Base-by-base conservation (phyloP, 2,113 vertebrate genomes). In the Eclectus roratus region DNA sequence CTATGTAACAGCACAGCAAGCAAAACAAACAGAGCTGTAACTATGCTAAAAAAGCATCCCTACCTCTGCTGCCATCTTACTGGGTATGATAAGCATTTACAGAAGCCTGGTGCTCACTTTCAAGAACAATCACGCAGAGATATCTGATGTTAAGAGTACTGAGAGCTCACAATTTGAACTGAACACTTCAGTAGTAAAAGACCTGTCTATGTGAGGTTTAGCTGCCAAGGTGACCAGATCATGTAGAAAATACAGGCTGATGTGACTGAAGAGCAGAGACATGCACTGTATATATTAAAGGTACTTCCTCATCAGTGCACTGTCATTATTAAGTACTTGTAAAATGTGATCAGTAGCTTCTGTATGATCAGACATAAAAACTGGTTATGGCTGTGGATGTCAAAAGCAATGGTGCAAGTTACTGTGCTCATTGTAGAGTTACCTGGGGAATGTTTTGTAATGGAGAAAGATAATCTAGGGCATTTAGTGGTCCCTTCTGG, bases 1-100 rank as follows among this genome's bases (percentile, higher is more conserved):
- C 39, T 50, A 0, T 37, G 19, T 60, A 80, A 70, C 55, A 86
- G 71, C 79, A 85, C 39, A 76, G 72, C 55, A 92, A 92, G 72
- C 79, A 81, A 95, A 95, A 89, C 43, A 91, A 92, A 69, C 52
- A 86, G 44, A 81, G 16, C 50, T 80, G 35, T 88, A 80, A 70
- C 50, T 66, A 37, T 63, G 80, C 21, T 82, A 78, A 87, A 52
- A 39, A 71, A 53, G 24, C 9, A 25, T 46, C 33, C 37, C 10
- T 3, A 7, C 63, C 19, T 82, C 37, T 70, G 58, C 68, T 74
- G 27, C 53, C 44, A 4, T 91, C 92, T 85, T 64, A 41, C 17
- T 82, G 3, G 29, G 19, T 85, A 15, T 79, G 79, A 39, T 71
- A 46, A 89, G 25, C 43, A 39, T 86, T 88, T 91, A 13, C 25